Percentiles rank a stretch among this genome's conserved stretches.
These are phyloP conservation scores for Macrobrachium nipponense DNA, from an alignment of 1,140 invertebrate species.

Conservation along the genomic window DNA sequence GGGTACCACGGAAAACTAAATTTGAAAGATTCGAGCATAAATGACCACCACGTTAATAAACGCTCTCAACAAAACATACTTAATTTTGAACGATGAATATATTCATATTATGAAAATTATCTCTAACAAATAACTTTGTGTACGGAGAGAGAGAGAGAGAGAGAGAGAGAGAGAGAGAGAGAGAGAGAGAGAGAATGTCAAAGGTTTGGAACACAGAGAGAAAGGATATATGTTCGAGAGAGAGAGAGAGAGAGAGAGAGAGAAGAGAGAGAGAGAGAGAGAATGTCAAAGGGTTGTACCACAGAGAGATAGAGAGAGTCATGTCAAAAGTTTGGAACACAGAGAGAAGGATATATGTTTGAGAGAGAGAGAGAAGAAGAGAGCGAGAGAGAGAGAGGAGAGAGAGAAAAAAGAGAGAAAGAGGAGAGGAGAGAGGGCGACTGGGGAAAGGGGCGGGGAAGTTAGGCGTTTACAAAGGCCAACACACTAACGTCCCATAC, in stretches of 20 bases:
- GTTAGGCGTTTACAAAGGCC: neutral
- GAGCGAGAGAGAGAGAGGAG: conserved; percentile 24
- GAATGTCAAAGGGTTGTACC: neutral
- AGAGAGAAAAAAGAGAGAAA: neutral
- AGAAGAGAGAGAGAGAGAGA: conserved; percentile 13
- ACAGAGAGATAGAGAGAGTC: neutral
- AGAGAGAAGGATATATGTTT: neutral
- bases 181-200: conserved; percentile 8
- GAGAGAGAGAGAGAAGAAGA: conserved; percentile 12
- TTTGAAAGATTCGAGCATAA: too few relatives aligned
- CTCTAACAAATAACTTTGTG: neutral
- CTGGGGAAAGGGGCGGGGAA: conserved; percentile 2
- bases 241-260: conserved; percentile 17
- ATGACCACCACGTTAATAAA: too few relatives aligned
- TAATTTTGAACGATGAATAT: neutral
- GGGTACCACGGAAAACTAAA: too few relatives aligned
- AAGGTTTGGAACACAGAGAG: neutral
- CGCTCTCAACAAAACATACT: too few relatives aligned
- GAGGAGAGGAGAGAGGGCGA: conserved; percentile 19
- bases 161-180: conserved; percentile 20
- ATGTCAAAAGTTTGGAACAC: neutral
- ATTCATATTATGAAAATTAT: neutral
- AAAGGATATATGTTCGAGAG: neutral
- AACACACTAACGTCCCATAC: neutral
- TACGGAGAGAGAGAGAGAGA: conserved; percentile 23